Base-by-base conservation (phyloP, 2,888 invertebrate species). In the Drosophila infuscata region DNA sequence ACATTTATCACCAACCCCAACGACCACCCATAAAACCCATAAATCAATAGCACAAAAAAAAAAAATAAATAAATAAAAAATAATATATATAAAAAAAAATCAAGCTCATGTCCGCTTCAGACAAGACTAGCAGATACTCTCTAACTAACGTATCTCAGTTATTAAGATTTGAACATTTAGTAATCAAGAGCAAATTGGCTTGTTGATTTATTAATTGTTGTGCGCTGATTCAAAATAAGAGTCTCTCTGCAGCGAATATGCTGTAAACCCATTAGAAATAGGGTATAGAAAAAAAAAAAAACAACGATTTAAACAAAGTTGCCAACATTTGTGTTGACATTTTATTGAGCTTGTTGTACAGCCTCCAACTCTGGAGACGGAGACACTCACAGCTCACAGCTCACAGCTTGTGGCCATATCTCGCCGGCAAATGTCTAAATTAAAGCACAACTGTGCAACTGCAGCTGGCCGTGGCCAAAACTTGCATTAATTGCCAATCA, bases 341-440 rank as follows among this genome's bases (percentile, higher is more conserved):
- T 88, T 89, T 81, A 88, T 89, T 79, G 76, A 75, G 90, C 82
- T 84, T 79, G 79, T 79, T 79, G 54, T 63, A 41, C 66, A 41
- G 56, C 33, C 59, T 75, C 30, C 58, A 57, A 30, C 48, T 43
- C 25, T 25, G 25, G 25, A 25, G 25, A 25, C 25, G 62, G 57
- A 6, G 49, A 41, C 11, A 52, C 25, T 25, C 43, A 63, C 52
- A 35, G 70, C 57, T n/a, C n/a, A n/a, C n/a, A 9, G 41, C 30
- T 33, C 32, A 70, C 90, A 88, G 90, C 90, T 77, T 70, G 90
- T 74, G 73, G 70, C 49, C 83, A 72, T 75, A 85, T 74, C 74
- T 72, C 61, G 73, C 61, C 73, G 56, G 76, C 70, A 80, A 88
- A 91, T 87, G 90, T 90, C 89, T 91, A 89, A 89, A 91, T 89